Evolutionary conservation across 2,113 vertebrate species (phyloP).

Genomic region (Xenopus laevis): DNA sequence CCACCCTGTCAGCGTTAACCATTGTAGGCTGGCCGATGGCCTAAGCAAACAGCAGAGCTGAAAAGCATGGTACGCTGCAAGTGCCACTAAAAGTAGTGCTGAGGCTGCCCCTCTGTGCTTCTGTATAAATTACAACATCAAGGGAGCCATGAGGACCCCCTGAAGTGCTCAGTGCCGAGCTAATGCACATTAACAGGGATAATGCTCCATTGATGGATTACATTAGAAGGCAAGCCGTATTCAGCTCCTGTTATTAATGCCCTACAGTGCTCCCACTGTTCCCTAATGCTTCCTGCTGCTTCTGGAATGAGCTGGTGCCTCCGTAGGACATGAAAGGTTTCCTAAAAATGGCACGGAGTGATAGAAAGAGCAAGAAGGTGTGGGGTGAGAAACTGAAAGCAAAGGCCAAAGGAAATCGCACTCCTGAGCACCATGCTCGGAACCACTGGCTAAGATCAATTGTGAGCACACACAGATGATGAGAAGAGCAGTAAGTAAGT

Average conservation of each 20-base stretch:
- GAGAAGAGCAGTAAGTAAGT: too few relatives aligned
- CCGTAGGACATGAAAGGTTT: constrained; percentile 26
- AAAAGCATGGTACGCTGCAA: constrained; percentile 4
- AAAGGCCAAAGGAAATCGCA: not conserved
- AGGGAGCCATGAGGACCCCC: constrained; percentile 17
- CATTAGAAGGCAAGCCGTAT: constrained; percentile 19
- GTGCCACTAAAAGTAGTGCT: constrained; percentile 18
- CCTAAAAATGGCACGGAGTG: constrained; percentile 19
- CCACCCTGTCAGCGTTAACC: constrained; percentile 7
- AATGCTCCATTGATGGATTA: constrained; percentile 38
- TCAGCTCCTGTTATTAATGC: constrained; percentile 35
- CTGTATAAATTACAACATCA: constrained; percentile 28
- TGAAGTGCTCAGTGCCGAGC: constrained; percentile 7
- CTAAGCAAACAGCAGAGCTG: constrained; percentile 29
- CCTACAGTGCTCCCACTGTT: constrained; percentile 35
- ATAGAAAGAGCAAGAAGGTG: constrained; percentile 30
- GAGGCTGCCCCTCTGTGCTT: not conserved
- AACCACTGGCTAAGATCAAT: not conserved
- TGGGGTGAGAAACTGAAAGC: constrained; percentile 16
- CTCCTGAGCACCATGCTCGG: not conserved
- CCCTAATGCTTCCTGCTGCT: constrained; percentile 38
- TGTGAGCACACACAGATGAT: not conserved
- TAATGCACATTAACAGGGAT: constrained; percentile 24
- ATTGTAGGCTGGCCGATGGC: constrained; percentile 3
- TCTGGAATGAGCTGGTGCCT: constrained; percentile 22